Evolutionary conservation across 2,888 invertebrate genomes (phyloP), one percentile per base, ranked within the genome.

Genomic region (Alsophila aescularia): DNA sequence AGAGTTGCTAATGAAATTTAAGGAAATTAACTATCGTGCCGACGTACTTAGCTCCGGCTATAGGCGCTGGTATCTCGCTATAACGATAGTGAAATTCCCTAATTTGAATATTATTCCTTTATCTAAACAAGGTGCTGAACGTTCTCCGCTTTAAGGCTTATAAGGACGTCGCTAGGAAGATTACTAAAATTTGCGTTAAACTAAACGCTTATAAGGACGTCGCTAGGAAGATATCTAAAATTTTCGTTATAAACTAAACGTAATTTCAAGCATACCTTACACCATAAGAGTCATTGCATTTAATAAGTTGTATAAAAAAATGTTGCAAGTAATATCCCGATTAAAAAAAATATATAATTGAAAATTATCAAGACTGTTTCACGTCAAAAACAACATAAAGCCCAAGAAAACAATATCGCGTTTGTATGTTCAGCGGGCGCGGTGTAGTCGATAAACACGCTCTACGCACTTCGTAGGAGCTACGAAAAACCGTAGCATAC

Each of bases 1-100:
- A 81, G 77, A 80, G 81, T 80, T 81, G 78, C 75, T 83, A 86
- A 87, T 87, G 81, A 87, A 85, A 85, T 84, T 84, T 77, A 79
- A 75, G 72, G 64, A 69, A 77, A 78, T 75, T 74, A 73, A 75
- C 72, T 76, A 70, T 73, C 70, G 49, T 57, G 63, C 61, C 64
- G 62, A 72, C 56, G 66, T 62, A 63, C 52, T 67, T 65, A 59
- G 67, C 59, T 60, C 56, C 64, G 66, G 62, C 64, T 62, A 62
- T 59, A 50, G 67, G 50, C 66, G 44, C 57, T 66, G 61, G 52
- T 60, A 60, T 47, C 52, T 42, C 44, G 58, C 61, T 58, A 61
- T 63, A 66, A 63, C 60, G 63, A 66, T 66, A 66, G 66, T 66
- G 63, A 57, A 61, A 63, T 61, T 42, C 54, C 66, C 63, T 66